Conservation (phyloP, 1,140 invertebrate species). For the Pseudomyrmex concolor region DNA sequence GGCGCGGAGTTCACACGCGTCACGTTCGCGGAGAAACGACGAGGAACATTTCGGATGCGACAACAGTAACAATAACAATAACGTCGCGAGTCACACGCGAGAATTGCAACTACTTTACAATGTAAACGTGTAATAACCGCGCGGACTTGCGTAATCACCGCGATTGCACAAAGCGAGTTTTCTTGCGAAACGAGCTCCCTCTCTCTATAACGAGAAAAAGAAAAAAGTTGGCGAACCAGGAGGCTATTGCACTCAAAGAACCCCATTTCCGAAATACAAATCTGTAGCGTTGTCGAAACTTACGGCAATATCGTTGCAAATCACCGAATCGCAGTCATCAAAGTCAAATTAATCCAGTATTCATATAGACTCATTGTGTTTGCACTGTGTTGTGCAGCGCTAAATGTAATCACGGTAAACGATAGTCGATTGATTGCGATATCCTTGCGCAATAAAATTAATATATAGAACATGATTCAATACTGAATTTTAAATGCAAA, state of each 20-base stretch:
- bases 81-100: neutral
- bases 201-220: constrained; percentile 27
- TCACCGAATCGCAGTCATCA: neutral
- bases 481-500: neutral
- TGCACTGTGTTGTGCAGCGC: neutral
- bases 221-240: neutral
- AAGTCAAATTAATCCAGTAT: neutral
- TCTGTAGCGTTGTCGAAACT: neutral
- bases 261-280: constrained; percentile 5
- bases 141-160: constrained; percentile 35
- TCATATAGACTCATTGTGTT: neutral
- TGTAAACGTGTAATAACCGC: constrained; percentile 48
- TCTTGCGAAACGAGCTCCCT: constrained; percentile 42
- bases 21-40: constrained; percentile 1
- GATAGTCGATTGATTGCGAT: neutral
- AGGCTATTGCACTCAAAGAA: constrained; percentile 26
- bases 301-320: neutral
- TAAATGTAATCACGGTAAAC: neutral
- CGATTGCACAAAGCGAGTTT: constrained; percentile 41
- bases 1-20: neutral
- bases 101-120: constrained; percentile 47
- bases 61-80: no score
- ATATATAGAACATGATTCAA: neutral
- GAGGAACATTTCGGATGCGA: neutral
- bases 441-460: neutral